phyloP scores from a whole-genome alignment of 1,140 invertebrate genomes.

The Magallana angulata region DNA sequence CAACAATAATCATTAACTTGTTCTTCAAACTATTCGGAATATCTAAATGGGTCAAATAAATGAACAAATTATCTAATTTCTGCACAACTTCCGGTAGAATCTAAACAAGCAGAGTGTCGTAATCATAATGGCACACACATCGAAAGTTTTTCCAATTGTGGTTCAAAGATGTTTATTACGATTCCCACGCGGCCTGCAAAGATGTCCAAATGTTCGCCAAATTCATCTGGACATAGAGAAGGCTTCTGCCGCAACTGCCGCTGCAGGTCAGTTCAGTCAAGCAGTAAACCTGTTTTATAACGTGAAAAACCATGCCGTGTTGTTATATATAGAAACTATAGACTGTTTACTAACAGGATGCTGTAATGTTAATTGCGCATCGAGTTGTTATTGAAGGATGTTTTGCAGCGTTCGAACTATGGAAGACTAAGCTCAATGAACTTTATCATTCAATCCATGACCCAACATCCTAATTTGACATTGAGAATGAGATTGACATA shows the following conservation, averaged over 20 bases:
- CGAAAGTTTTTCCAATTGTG: constrained; percentile 6
- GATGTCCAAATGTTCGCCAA: background rate
- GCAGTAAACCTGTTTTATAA: background rate
- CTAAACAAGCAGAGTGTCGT: background rate
- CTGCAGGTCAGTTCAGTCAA: background rate
- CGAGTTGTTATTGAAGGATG: background rate
- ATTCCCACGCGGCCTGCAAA: background rate
- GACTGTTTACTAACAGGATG: background rate
- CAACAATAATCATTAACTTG: background rate
- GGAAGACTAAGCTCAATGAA: no score
- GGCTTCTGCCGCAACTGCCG: background rate
- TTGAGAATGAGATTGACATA: no score
- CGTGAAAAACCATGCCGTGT: background rate
- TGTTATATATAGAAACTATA: background rate
- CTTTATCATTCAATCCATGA: no score
- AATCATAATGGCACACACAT: background rate
- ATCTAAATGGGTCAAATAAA: background rate
- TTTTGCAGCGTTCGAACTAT: background rate
- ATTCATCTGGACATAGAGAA: background rate
- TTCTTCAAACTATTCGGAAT: background rate
- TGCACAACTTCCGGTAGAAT: constrained; percentile 15
- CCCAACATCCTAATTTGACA: no score
- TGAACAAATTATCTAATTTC: background rate
- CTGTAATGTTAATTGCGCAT: background rate
- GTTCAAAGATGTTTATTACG: background rate